Evolutionary conservation across 2,113 vertebrate genomes (phyloP), one percentile per base, ranked within the genome.

Genomic region (Pheucticus melanocephalus): DNA sequence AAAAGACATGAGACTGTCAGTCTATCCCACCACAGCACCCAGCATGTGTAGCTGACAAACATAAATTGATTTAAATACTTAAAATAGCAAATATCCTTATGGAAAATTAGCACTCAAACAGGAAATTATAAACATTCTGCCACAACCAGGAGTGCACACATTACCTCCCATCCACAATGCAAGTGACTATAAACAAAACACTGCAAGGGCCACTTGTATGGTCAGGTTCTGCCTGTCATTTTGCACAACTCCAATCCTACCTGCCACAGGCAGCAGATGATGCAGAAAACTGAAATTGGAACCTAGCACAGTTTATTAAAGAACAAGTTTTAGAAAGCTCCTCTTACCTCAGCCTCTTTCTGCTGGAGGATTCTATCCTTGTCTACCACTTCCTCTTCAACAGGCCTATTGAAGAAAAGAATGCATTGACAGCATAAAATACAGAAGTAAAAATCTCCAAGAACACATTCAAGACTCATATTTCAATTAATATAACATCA

Each of bases 291-390:
- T 71, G 45, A 18, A 81, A 73, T 0, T 47, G 61, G 51, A 88
- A 77, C 20, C 30, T 1, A 51, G n/a, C 12, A 30, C 4, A 2
- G 25, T 37, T 28, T 25, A 40, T 24, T 33, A 31, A 48, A 84
- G 35, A 90, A 33, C 15, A 82, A 33, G 14, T 33, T 92, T 71
- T 12, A 69, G 37, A 30, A 92, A 37, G 14, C 18, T 45, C 17
- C 21, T 68, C 97, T 97, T 94, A 99, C 99, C 98, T 99, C 99
- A 22, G 98, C 98, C 92, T 99, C 99, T 45, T 99, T 99, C 97
- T 99, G 98, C 93, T 99, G 96, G 69, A 99, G 98, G 92, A 99
- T 99, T 98, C 98, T 98, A 86, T 99, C 99, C 90, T 99, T 99
- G 96, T 99, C 99, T 88, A 99, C 53, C 69, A 98, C 99, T 42